Base-by-base conservation (phyloP, 2,888 invertebrate species). In the Coleophora deauratella region DNA sequence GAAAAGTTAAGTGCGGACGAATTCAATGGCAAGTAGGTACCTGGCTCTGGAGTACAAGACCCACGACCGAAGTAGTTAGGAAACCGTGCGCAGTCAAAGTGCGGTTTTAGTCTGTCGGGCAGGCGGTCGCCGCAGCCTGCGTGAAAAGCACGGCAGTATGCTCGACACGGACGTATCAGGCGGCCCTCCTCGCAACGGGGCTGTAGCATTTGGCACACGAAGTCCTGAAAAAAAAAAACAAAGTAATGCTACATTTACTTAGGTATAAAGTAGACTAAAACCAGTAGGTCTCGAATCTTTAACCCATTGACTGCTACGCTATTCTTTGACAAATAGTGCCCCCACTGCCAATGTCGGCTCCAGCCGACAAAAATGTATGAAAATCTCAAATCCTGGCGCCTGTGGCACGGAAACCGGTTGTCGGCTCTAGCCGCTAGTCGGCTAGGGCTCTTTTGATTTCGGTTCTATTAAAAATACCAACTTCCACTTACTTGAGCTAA, bases 71-170 rank as follows among this genome's bases (percentile, higher is more conserved):
- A 90, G 59, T 91, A 93, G 57, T 95, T 94, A 0, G 94, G 94
- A 64, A 94, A 94, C 42, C 88, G 86, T 35, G 90, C 89, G 62
- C 95, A 96, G 70, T 95, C 93, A 49, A 96, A 88, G 42, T 89
- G 87, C 30, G 90, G 89, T 32, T 90, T 90, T 46, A 95, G 88
- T 30, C 91, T 88, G 3, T 90, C 89, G 0, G 93, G 89, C 39
- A 96, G 69, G 1, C 95, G 88, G 47, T 88, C 88, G 0, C 94
- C 94, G 70, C 96, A 96, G 13, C 95, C 94, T 2, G 89, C 86
- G 88, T 93, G 91, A 68, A 96, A 96, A 40, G 93, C 91, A 46
- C 92, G 88, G 70, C 96, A 96, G 71, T 95, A 96, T 51, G 93
- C 91, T 28, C 93, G 89, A 57, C 96, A 96, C 0, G 94, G 93